These are phyloP conservation scores for Oreortyx pictus DNA, from an alignment of 2,797 vertebrate species.

Conservation along the genomic window DNA sequence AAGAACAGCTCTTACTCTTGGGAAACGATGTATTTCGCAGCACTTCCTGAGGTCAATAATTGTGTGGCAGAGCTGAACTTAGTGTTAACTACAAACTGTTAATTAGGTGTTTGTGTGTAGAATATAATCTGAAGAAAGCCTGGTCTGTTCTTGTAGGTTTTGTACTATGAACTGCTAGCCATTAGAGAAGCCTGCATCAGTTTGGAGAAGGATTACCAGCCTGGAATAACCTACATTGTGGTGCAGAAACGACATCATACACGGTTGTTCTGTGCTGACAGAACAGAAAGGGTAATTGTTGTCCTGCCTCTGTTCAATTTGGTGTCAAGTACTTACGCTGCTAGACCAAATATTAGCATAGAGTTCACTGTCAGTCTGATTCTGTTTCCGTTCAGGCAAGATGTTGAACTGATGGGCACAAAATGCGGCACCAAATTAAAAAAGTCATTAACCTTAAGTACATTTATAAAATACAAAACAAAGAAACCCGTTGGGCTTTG, in stretches of 20 bases:
- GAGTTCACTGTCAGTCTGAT: not conserved
- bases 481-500: not conserved
- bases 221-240: slow-evolving; percentile 98
- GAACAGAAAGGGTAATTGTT: slow-evolving; percentile 92
- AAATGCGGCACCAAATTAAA: not conserved
- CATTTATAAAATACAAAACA: not conserved
- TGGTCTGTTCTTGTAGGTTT: slow-evolving; percentile 83
- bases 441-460: not conserved
- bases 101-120: not conserved
- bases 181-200: slow-evolving; percentile 98
- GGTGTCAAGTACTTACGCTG: not conserved
- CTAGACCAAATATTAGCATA: not conserved
- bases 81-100: not conserved
- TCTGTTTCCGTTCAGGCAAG: not conserved
- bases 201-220: slow-evolving; percentile 98
- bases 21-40: not conserved
- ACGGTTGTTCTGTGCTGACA: slow-evolving; percentile 96
- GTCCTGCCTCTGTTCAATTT: not conserved
- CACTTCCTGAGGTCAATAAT: not conserved
- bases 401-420: not conserved
- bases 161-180: slow-evolving; percentile 98
- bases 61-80: not conserved
- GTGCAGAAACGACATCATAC: slow-evolving; percentile 99
- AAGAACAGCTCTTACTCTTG: not conserved
- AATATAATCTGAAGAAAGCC: not conserved